These are phyloP conservation scores for Iphiclides podalirius DNA, from an alignment of 2,888 invertebrate genomes.

Conservation along the genomic window DNA sequence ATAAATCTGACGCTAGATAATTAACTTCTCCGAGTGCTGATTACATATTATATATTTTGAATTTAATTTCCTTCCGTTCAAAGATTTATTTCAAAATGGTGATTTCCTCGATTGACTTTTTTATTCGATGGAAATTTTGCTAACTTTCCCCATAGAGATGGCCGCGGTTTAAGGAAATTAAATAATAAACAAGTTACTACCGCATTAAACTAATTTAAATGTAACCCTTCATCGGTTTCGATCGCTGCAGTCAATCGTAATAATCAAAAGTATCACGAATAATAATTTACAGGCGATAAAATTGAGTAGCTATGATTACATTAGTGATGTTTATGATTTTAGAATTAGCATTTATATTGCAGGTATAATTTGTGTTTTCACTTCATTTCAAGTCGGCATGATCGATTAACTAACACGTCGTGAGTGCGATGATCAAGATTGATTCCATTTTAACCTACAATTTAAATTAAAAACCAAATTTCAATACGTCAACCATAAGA, in stretches of 20 bases:
- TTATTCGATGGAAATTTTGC: too few relatives aligned
- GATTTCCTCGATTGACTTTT: too few relatives aligned
- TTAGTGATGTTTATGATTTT: neutral
- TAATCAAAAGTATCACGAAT: neutral
- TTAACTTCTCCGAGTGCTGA: too few relatives aligned
- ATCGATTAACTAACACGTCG: too few relatives aligned
- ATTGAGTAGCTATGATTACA: neutral
- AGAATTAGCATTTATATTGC: neutral
- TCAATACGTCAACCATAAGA: slow-evolving; percentile 1
- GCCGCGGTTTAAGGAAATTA: neutral
- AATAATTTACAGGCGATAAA: neutral
- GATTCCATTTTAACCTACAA: too few relatives aligned
- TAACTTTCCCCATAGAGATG: too few relatives aligned
- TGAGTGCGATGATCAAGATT: neutral
- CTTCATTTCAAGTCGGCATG: neutral
- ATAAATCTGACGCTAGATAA: too few relatives aligned
- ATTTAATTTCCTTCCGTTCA: neutral
- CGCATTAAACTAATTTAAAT: neutral
- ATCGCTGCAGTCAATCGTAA: neutral
- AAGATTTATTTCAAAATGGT: neutral
- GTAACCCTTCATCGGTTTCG: neutral
- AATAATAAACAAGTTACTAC: neutral
- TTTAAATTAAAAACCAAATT: too few relatives aligned
- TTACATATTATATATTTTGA: neutral
- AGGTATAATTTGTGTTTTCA: neutral